Evolutionary conservation across 1,140 invertebrate genomes (phyloP), one percentile per base, ranked within the genome.

Genomic region (Drosophila kohkoa): DNA sequence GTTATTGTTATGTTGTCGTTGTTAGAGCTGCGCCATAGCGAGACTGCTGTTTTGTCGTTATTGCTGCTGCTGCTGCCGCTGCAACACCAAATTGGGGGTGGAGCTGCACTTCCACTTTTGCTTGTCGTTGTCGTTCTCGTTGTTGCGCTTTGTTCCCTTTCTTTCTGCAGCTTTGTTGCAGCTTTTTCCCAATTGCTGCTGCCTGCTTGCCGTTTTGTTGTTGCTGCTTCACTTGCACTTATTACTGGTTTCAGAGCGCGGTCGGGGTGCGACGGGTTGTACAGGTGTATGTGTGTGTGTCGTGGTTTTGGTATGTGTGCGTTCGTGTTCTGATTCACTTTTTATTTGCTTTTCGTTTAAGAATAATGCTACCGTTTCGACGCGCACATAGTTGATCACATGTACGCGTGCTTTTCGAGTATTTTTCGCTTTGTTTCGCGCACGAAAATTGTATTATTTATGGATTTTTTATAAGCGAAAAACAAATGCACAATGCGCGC

Each of bases 271-370:
- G 20, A 41, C 41, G 73, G 72, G 43, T 64, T 80, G 32, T 70
- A 38, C 49, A 65, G 76, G 46, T 66, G 32, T 66, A 15, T 52
- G 43, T n/a, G 13, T 67, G 20, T 55, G 35, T 54, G 28, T 67
- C 15, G 32, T n/a, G 15, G 20, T 25, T 25, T 38, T 8, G 51
- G 66, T 70, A 46, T 54, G 69, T 65, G 58, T 71, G 60, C 70
- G 75, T 60, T 67, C 71, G 62, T 80, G 79, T 88, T 87, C 83
- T 88, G 83, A 88, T 80, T 88, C 83, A 83, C 82, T 87, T 88
- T 78, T 35, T 64, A 51, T 55, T 51, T 38, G 38, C 13, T 72
- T 70, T 70, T 38, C 13, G 10, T 15, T 32, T 57, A 25, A 25
- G 3, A 41, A 63, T 41, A 25, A 69, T 63, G 35, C 13, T 25